phyloP scores from a whole-genome alignment of 2,113 vertebrate genomes.

The western clawed frog (Xenopus tropicalis) region DNA sequence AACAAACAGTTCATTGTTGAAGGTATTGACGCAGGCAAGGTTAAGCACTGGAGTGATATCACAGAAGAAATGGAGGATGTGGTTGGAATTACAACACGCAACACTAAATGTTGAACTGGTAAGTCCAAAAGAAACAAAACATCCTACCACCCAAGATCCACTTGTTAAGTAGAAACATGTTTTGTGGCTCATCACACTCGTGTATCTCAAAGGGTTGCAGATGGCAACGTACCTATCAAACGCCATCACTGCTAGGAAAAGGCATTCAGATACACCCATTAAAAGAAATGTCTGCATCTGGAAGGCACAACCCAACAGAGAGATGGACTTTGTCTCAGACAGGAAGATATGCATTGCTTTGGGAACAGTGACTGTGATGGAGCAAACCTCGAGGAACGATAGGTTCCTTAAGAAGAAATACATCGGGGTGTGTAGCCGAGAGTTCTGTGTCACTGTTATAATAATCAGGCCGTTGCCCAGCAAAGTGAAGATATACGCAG shows the following conservation, averaged over 20 bases:
- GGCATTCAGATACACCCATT: not conserved
- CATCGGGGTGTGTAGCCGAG: slow-evolving; percentile 2
- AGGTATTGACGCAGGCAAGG: slow-evolving; percentile 8
- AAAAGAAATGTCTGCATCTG: slow-evolving; percentile 3
- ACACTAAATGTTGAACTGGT: slow-evolving; percentile 25
- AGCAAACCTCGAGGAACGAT: slow-evolving; percentile 9
- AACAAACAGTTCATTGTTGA: not conserved
- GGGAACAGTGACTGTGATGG: not conserved
- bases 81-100: slow-evolving; percentile 28
- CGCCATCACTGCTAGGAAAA: not conserved
- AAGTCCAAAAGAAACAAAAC: slow-evolving; percentile 9
- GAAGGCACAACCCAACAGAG: not conserved
- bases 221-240: too few species aligned
- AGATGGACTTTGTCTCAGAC: slow-evolving; percentile 15
- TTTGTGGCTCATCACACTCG: not conserved
- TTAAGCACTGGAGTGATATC: slow-evolving; percentile 2
- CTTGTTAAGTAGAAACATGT: not conserved
- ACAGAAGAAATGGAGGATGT: slow-evolving; percentile 18
- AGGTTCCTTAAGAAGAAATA: slow-evolving; percentile 9
- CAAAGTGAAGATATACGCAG: not conserved
- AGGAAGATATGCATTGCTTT: not conserved
- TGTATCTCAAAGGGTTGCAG: too few species aligned
- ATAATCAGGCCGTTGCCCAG: slow-evolving; percentile 20
- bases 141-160: not conserved
- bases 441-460: not conserved